Conservation (phyloP, 1,140 invertebrate species). For the Hydropsyche tenuis region DNA sequence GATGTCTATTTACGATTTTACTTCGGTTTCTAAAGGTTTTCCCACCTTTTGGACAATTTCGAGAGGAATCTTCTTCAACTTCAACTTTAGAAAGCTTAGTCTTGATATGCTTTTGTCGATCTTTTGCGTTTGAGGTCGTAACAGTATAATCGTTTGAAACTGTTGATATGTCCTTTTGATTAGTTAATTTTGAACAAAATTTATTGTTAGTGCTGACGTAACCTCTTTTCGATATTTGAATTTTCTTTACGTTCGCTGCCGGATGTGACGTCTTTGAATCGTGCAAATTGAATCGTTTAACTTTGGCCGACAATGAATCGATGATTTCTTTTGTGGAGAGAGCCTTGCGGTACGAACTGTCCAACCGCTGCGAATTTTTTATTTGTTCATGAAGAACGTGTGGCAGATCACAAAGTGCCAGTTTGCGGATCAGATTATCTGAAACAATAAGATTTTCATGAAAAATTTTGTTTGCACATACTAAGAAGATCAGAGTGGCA, state of each 20-base stretch:
- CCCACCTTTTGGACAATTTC: background rate
- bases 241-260: background rate
- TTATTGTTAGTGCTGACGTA: background rate
- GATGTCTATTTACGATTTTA: background rate
- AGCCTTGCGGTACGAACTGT: constrained; percentile 31
- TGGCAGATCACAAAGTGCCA: constrained; percentile 12
- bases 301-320: constrained; percentile 42
- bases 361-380: background rate
- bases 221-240: background rate
- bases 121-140: too few relatives aligned
- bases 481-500: too few relatives aligned
- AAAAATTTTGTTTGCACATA: too few relatives aligned
- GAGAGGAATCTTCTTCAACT: background rate
- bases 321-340: constrained; percentile 45
- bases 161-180: constrained; percentile 10
- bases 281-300: constrained; percentile 28
- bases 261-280: background rate
- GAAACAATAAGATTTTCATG: too few relatives aligned
- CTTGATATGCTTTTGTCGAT: constrained; percentile 4
- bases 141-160: background rate
- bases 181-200: background rate
- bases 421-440: background rate
- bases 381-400: constrained; percentile 12
- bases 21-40: background rate
- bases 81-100: background rate